Evolutionary conservation across 2,797 vertebrate species (phyloP).

Genomic region (Poecilia velifera): DNA sequence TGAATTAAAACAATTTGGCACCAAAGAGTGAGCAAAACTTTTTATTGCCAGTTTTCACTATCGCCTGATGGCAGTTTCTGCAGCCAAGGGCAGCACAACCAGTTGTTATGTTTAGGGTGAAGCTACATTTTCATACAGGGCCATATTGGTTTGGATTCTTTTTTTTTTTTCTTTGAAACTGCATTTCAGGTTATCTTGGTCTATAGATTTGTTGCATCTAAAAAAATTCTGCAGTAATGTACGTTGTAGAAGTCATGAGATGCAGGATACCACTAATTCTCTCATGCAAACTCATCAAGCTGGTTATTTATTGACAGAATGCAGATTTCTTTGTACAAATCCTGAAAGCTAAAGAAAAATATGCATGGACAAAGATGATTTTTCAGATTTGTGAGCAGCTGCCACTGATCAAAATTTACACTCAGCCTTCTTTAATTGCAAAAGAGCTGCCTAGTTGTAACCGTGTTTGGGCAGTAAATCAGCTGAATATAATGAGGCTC

Average conservation of each 20-base stretch:
- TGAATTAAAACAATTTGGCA: neutral
- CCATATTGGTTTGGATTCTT: neutral
- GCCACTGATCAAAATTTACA: constrained; percentile 36
- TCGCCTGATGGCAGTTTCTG: neutral
- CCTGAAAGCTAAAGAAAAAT: constrained; percentile 1
- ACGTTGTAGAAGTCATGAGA: neutral
- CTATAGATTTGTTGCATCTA: neutral
- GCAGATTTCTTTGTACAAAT: constrained; percentile 1
- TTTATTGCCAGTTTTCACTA: neutral
- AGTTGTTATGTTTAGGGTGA: neutral
- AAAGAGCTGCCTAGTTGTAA: constrained; percentile 11
- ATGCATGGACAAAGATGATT: constrained; percentile 22
- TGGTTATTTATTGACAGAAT: neutral
- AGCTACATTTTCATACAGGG: neutral
- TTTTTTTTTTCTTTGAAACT: neutral
- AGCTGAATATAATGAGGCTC: constrained; percentile 13
- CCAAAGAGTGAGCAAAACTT: neutral
- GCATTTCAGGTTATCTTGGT: neutral
- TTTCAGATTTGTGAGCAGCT: constrained; percentile 23
- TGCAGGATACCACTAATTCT: neutral
- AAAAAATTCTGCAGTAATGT: neutral
- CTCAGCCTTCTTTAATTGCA: constrained; percentile 22
- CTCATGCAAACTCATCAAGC: neutral
- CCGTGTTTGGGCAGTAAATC: constrained; percentile 29
- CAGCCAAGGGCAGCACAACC: neutral